These are phyloP conservation scores for Phasianus colchicus DNA, from an alignment of 2,113 vertebrate genomes.

Conservation along the genomic window DNA sequence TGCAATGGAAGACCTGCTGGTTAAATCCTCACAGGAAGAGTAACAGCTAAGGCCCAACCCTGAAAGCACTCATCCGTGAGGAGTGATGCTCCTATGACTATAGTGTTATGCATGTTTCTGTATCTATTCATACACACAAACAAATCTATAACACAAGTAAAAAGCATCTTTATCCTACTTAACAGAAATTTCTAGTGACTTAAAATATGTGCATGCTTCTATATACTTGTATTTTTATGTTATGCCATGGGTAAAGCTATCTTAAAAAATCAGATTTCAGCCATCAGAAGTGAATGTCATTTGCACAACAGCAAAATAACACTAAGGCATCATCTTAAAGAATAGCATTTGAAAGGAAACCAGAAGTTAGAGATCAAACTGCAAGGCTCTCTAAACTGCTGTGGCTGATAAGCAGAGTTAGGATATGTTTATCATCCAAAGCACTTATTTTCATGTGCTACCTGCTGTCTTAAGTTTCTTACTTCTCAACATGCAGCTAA, in stretches of 20 bases:
- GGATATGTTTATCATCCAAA: accelerated
- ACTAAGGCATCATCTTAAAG: not conserved
- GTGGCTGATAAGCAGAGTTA: not conserved
- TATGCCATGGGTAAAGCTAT: not conserved
- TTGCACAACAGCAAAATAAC: not conserved
- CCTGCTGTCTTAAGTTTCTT: not conserved
- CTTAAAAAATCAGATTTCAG: not conserved
- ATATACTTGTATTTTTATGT: no score
- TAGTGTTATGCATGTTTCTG: not conserved
- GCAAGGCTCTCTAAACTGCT: not conserved
- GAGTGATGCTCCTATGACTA: accelerated
- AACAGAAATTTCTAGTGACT: not conserved
- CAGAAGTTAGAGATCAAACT: not conserved
- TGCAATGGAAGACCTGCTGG: not conserved
- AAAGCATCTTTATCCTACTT: not conserved
- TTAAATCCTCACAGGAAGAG: not conserved
- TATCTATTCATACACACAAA: not conserved
- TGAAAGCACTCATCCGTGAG: not conserved
- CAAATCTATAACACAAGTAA: accelerated
- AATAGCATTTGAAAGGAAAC: not conserved
- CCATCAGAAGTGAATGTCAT: not conserved
- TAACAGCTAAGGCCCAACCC: not conserved
- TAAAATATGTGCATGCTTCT: not conserved
- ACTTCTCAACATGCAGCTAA: not conserved
- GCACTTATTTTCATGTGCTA: not conserved